Percentiles rank a stretch among this genome's conserved stretches.
Evolutionary conservation across 2,888 invertebrate genomes (phyloP).

Genomic region (Eristalis intricaria): DNA sequence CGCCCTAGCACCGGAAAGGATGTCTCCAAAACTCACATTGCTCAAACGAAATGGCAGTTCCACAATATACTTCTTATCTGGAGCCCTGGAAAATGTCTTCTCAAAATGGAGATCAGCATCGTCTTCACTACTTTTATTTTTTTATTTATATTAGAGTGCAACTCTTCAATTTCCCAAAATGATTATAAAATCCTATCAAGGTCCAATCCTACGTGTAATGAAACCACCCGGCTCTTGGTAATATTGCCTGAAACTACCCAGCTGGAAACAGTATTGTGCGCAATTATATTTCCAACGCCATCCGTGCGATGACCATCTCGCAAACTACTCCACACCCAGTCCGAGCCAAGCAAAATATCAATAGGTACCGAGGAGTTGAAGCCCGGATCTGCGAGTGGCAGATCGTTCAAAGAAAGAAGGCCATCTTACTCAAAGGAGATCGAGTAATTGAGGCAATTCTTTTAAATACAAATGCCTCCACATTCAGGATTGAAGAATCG

Average conservation of each 20-base stretch:
- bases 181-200: conserved; percentile 9
- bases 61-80: no score
- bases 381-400: conserved; percentile 1
- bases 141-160: conserved; percentile 7
- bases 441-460: conserved; percentile 8
- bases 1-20: conserved; percentile 1
- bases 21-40: conserved; percentile 11
- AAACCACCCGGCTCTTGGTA: background rate
- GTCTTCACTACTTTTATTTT: background rate
- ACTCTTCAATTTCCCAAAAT: conserved; percentile 29
- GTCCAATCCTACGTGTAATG: no score
- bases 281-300: no score
- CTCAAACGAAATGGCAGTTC: conserved; percentile 10
- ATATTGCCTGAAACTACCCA: no score
- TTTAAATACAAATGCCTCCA: conserved; percentile 9
- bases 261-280: no score
- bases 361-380: conserved; percentile 7
- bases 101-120: conserved; percentile 16
- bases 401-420: background rate
- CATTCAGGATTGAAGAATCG: conserved; percentile 4
- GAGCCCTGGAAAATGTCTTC: conserved; percentile 33
- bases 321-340: no score
- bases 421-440: background rate
- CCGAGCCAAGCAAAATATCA: conserved; percentile 20
- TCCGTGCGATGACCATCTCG: no score